Evolutionary conservation across 2,113 vertebrate species (phyloP).

Genomic region (Telmatochromis sp.): DNA sequence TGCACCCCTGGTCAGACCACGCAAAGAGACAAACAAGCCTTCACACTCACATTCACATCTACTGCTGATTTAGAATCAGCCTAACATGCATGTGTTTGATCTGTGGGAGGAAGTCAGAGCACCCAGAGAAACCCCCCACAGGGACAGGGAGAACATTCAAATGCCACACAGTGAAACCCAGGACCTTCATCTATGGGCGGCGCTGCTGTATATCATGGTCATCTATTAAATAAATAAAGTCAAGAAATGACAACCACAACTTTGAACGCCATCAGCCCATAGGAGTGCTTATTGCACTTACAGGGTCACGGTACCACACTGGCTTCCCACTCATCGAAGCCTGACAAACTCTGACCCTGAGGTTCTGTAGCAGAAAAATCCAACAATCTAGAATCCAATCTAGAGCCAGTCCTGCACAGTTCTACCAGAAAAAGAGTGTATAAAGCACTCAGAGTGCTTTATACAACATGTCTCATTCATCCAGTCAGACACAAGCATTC

Average conservation of each 20-base stretch:
- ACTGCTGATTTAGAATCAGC: not conserved
- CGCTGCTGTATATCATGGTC: not conserved
- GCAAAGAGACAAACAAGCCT: not conserved
- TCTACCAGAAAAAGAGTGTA: not conserved
- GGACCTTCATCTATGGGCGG: fast-evolving
- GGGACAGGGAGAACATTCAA: not conserved
- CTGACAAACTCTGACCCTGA: not conserved
- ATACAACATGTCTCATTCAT: not conserved
- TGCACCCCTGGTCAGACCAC: not conserved
- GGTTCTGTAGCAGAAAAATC: not conserved
- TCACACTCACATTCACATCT: not conserved
- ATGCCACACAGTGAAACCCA: not conserved
- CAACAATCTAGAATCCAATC: not conserved
- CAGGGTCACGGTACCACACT: not conserved
- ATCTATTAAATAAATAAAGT: not conserved
- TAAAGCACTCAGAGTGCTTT: not conserved
- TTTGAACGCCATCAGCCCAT: not conserved
- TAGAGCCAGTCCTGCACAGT: not conserved
- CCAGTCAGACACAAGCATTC: not conserved
- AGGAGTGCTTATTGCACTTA: not conserved
- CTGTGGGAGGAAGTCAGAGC: not conserved
- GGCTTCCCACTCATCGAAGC: not conserved
- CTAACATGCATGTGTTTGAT: not conserved
- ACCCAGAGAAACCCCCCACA: not conserved
- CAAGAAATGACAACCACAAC: not conserved